These are phyloP conservation scores for Diorhabda elongata DNA, from an alignment of 1,140 invertebrate species.

Conservation along the genomic window DNA sequence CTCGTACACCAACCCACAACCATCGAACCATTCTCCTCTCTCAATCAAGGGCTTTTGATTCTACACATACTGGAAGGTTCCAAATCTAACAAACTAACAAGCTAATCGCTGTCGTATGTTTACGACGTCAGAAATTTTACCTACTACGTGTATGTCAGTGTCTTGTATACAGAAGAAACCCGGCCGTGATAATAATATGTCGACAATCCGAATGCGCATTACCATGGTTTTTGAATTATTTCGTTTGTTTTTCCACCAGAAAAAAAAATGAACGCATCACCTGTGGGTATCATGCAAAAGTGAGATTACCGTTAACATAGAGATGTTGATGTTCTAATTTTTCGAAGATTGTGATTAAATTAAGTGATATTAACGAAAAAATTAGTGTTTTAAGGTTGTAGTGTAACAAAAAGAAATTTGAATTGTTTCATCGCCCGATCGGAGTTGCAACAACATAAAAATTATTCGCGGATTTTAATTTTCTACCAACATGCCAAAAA, in stretches of 20 bases:
- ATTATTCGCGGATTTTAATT: no score
- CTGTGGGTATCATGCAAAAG: not conserved
- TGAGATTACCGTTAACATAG: no score
- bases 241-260: not conserved
- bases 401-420: no score
- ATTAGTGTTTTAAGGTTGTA: no score
- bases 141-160: not conserved
- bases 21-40: slow-evolving; percentile 5
- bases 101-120: not conserved
- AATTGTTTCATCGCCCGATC: no score
- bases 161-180: slow-evolving; percentile 1
- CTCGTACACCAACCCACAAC: slow-evolving; percentile 9
- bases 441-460: no score
- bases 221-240: not conserved
- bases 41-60: slow-evolving; percentile 4
- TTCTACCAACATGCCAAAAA: slow-evolving; percentile 11
- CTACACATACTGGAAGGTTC: slow-evolving; percentile 6
- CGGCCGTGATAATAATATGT: not conserved
- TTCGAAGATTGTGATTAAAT: no score
- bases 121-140: slow-evolving; percentile 8
- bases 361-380: no score
- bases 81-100: slow-evolving; percentile 1
- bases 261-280: not conserved
- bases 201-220: not conserved
- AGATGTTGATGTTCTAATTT: no score